Percentiles rank a stretch among this genome's conserved stretches.
These are phyloP conservation scores for Colaptes auratus DNA, from an alignment of 2,113 vertebrate genomes.

Conservation along the genomic window DNA sequence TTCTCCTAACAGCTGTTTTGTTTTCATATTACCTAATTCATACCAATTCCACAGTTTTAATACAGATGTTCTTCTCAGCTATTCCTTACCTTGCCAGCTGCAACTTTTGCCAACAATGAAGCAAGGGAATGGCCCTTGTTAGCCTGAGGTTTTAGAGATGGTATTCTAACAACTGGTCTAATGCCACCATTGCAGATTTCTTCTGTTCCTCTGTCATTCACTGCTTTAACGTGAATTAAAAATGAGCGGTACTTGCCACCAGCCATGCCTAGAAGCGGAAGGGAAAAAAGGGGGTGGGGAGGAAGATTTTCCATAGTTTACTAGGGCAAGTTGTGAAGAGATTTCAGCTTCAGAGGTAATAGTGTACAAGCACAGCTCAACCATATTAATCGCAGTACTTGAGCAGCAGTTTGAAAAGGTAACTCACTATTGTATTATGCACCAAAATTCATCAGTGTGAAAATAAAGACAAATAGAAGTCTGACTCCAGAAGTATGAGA, in stretches of 20 bases:
- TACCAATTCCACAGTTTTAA: background rate
- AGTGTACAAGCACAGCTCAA: background rate
- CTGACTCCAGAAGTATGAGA: background rate
- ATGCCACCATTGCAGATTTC: constrained; percentile 84
- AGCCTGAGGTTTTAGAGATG: constrained; percentile 88
- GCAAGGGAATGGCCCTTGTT: constrained; percentile 93
- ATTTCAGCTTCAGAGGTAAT: background rate
- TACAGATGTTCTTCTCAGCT: background rate
- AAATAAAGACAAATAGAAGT: background rate
- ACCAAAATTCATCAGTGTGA: background rate
- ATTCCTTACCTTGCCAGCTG: constrained; percentile 92
- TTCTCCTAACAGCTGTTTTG: background rate
- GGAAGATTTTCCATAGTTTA: background rate
- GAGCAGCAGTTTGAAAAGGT: background rate
- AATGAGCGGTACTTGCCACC: constrained; percentile 99
- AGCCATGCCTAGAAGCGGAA: constrained; percentile 86
- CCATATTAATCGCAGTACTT: background rate
- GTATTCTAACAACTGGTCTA: constrained; percentile 91
- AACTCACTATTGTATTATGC: background rate
- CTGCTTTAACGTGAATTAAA: constrained; percentile 96
- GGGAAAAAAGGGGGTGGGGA: fast-evolving
- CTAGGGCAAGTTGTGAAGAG: background rate
- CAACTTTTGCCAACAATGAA: constrained; percentile 92
- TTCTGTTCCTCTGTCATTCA: constrained; percentile 89
- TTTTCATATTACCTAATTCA: background rate